These are phyloP conservation scores for Caenorhabditis sp. DNA, from an alignment of 2,888 invertebrate species.

Conservation along the genomic window DNA sequence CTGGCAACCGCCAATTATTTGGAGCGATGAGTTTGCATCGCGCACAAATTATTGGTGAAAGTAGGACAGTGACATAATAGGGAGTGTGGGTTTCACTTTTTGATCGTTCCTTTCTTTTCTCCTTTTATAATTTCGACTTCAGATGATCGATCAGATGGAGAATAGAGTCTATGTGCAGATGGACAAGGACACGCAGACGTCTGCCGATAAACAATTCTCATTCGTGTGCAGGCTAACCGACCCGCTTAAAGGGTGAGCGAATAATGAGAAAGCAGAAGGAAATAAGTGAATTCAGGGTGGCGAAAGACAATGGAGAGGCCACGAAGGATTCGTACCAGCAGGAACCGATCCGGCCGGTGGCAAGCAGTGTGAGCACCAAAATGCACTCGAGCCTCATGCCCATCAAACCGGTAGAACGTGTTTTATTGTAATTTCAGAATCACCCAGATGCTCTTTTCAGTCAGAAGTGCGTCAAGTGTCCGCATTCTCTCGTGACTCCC, in stretches of 20 bases:
- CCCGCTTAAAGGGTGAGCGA: constrained; percentile 48
- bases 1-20: constrained; percentile 49
- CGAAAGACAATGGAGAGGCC: constrained; percentile 22
- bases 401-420: constrained; percentile 39
- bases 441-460: constrained; percentile 12
- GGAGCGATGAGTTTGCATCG: constrained; percentile 39
- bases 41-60: constrained; percentile 48
- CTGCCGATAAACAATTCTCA: constrained; percentile 75
- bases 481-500: constrained; percentile 60
- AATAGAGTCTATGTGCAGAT: constrained; percentile 79
- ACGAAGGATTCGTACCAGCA: constrained; percentile 43
- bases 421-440: not conserved
- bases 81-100: constrained; percentile 42
- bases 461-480: constrained; percentile 55
- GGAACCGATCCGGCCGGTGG: constrained; percentile 49
- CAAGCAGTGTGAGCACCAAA: constrained; percentile 56
- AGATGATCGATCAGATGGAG: constrained; percentile 77
- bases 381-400: constrained; percentile 52
- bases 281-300: constrained; percentile 21
- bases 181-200: constrained; percentile 77
- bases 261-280: no score
- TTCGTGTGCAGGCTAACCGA: constrained; percentile 76
- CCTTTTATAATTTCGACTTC: constrained; percentile 36
- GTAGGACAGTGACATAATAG: constrained; percentile 52
- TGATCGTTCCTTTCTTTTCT: constrained; percentile 2